Evolutionary conservation across 2,113 vertebrate species (phyloP), one percentile per base, ranked within the genome.

Genomic region (Sterna hirundo): DNA sequence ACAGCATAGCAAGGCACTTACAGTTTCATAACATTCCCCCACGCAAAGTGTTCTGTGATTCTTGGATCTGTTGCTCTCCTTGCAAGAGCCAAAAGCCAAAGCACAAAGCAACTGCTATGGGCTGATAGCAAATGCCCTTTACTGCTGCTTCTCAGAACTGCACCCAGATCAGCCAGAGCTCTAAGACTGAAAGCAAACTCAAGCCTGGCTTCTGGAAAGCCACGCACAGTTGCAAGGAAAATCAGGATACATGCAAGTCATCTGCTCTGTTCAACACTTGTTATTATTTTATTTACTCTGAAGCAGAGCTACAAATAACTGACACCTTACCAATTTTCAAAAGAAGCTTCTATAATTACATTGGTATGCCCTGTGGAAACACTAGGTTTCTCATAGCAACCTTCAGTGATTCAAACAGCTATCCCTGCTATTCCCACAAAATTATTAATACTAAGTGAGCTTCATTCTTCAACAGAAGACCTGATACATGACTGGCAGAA

Each of bases 351-450:
- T 66, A 38, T 81, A 90, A 95, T 80, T 90, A 92, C 51, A 34
- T 38, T 32, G 51, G 44, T 82, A 36, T 69, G 65, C 72, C 76
- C 88, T 84, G 34, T 20, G 38, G 86, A 96, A 96, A 90, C 74
- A 83, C 51, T 81, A 47, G 60, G 46, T 86, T 96, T 90, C 82
- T 94, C 90, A 51, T n/a, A 86, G 92, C 79, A 93, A 84, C 77
- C 62, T 88, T 51, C 74, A 93, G 23, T 52, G 68, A 96, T 47
- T 88, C 88, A 72, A 80, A 76, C 36, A 80, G 51, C 84, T 18
- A 86, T 66, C 32, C 47, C 23, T 6, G 13, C 40, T 86, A 69
- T 72, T 64, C 69, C 65, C 61, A 79, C 21, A 76, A 70, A 77
- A 87, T 70, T 49, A 26, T 69, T 88, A 88, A 81, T 13, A 71